Percentiles rank a stretch among this genome's conserved stretches.
These are phyloP conservation scores for Melangyna quadrimaculata DNA, from an alignment of 2,888 invertebrate genomes.

Conservation along the genomic window DNA sequence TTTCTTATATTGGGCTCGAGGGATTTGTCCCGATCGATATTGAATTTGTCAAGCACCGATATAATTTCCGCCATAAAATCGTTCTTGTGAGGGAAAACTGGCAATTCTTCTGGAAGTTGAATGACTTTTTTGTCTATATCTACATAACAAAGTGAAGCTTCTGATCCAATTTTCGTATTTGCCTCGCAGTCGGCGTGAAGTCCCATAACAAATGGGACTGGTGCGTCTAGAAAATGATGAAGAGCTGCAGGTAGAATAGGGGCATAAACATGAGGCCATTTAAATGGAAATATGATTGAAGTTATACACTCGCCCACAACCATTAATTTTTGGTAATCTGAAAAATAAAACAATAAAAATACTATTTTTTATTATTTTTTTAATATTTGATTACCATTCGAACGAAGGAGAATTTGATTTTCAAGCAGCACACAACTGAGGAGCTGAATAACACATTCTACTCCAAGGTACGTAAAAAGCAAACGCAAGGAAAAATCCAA, in stretches of 20 bases:
- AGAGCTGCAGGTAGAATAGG: slow-evolving; percentile 97
- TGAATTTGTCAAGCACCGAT: slow-evolving; percentile 87
- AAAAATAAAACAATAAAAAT: slow-evolving; percentile 72
- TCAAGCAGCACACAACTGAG: slow-evolving; percentile 97
- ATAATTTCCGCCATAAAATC: slow-evolving; percentile 93
- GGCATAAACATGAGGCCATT: slow-evolving; percentile 99
- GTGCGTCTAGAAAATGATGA: slow-evolving; percentile 98
- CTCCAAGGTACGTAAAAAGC: slow-evolving; percentile 93
- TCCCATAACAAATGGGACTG: slow-evolving; percentile 99
- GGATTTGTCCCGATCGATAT: slow-evolving; percentile 81
- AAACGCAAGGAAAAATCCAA: slow-evolving; percentile 95
- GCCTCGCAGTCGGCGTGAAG: slow-evolving; percentile 84
- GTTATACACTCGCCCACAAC: slow-evolving; percentile 97
- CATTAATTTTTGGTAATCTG: slow-evolving; percentile 97
- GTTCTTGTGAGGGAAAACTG: slow-evolving; percentile 93
- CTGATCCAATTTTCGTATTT: slow-evolving; percentile 86
- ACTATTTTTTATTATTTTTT: not conserved
- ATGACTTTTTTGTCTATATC: slow-evolving; percentile 96
- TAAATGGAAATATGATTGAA: slow-evolving; percentile 94
- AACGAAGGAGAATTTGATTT: slow-evolving; percentile 97
- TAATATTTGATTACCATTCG: slow-evolving; percentile 85
- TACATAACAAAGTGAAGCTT: slow-evolving; percentile 96
- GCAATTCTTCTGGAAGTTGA: slow-evolving; percentile 97
- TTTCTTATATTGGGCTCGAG: slow-evolving; percentile 76
- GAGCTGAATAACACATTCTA: slow-evolving; percentile 95